Base-by-base conservation (phyloP, 2,888 invertebrate genomes). In the Agriotes lineatus region DNA sequence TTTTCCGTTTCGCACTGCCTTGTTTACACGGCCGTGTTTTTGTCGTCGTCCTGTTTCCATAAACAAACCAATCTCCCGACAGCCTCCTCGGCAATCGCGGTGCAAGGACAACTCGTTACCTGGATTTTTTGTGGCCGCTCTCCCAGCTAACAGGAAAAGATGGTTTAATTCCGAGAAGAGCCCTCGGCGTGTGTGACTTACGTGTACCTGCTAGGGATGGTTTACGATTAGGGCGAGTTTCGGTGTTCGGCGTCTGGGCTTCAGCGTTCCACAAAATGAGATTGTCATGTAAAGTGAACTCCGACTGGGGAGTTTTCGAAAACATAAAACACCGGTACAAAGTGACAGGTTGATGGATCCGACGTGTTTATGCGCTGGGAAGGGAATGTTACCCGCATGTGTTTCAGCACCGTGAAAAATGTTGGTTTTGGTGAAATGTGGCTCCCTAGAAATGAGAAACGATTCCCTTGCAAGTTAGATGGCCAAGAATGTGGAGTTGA, bases 271-370 rank as follows among this genome's bases (percentile, higher is more conserved):
- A 39, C 57, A 57, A 44, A 45, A 59, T 45, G 59, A 59, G 59
- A 44, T 59, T 59, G 59, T 45, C 44, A 45, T 59, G 59, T 45
- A 44, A 39, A 37, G 39, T 39, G 57, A 57, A 57, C 39, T 37
- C 22, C 19, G 39, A 44, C 44, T 30, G 20, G 59, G 44, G 30
- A 25, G 18, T 33, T 45, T 59, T 25, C 25, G 44, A 45, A 30
- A 44, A 33, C 25, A 59, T 59, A 45, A 44, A 45, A 33, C 39
- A 39, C 44, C 25, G 10, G 42, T 30, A 45, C 30, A 19, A 39
- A 45, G 30, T 59, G 59, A 59, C 59, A 59, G 42, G 44, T 59
- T 59, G 59, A 59, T 59, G 44, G 42, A 59, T 59, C 12, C 44
- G 25, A 44, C 44, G 59, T 42, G 59, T 59, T 59, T 37, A 57